Evolutionary conservation across 2,113 vertebrate genomes (phyloP).

Genomic region (Toxostoma redivivum): DNA sequence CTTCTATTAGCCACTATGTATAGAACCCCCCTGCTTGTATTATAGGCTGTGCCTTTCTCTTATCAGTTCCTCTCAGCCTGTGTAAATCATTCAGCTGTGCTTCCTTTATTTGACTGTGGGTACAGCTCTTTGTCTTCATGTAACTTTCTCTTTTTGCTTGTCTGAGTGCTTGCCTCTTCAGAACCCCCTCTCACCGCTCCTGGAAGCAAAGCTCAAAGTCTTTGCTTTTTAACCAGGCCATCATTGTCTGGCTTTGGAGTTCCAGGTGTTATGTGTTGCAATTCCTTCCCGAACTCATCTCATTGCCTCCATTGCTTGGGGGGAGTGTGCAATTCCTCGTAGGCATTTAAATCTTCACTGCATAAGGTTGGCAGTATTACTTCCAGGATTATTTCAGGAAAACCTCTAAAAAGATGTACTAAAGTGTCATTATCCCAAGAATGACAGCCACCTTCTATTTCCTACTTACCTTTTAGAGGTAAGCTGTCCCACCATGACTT

Average conservation of each 20-base stretch:
- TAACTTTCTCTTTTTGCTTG: not conserved
- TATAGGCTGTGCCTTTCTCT: not conserved
- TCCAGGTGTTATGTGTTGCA: not conserved
- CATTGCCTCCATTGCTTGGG: not conserved
- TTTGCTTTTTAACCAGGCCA: not conserved
- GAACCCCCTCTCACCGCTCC: not conserved
- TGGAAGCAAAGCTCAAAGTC: not conserved
- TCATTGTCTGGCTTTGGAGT: accelerated
- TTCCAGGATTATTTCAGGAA: not conserved
- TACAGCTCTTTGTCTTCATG: not conserved
- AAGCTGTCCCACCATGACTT: not conserved
- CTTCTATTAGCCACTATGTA: not conserved
- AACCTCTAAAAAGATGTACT: not conserved
- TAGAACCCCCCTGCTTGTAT: accelerated
- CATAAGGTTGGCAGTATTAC: not conserved
- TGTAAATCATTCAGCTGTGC: not conserved
- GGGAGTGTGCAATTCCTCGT: not conserved
- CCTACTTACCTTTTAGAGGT: not conserved
- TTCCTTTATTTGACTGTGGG: not conserved
- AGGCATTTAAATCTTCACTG: not conserved
- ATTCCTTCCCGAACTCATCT: not conserved
- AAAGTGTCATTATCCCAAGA: not conserved
- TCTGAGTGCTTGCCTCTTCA: not conserved
- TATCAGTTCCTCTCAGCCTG: not conserved
- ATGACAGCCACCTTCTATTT: not conserved